phyloP scores from a whole-genome alignment of 1,140 invertebrate species.

The Rhopalosiphum padi region DNA sequence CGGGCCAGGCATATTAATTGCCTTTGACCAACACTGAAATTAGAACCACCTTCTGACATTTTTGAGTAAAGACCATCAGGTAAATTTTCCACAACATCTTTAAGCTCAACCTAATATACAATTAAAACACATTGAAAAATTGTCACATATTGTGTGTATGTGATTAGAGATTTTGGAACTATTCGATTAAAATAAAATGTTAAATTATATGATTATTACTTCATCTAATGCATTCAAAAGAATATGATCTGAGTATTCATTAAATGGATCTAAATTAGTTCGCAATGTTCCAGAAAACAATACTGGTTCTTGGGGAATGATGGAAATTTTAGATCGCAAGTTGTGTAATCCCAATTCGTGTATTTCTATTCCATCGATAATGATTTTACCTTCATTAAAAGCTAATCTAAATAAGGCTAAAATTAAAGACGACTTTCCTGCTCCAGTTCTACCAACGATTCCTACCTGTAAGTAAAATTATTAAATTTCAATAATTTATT shows the following conservation, averaged over 20 bases:
- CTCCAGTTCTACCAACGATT: slow-evolving; percentile 85
- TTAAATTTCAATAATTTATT: slow-evolving; percentile 61
- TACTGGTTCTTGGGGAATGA: slow-evolving; percentile 78
- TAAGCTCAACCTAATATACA: slow-evolving; percentile 60
- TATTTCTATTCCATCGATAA: slow-evolving; percentile 66
- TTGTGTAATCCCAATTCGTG: slow-evolving; percentile 71
- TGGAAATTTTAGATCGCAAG: slow-evolving; percentile 78
- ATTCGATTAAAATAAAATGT: not conserved
- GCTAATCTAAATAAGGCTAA: slow-evolving; percentile 80
- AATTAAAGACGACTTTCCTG: slow-evolving; percentile 90
- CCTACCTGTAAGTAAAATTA: slow-evolving; percentile 67
- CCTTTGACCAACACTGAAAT: slow-evolving; percentile 85
- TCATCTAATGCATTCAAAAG: slow-evolving; percentile 70
- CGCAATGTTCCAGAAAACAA: not conserved
- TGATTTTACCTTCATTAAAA: slow-evolving; percentile 65
- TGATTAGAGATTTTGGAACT: not conserved
- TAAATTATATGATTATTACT: slow-evolving; percentile 60
- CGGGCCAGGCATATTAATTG: slow-evolving; percentile 85
- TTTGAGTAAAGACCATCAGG: slow-evolving; percentile 59
- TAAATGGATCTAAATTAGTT: not conserved
- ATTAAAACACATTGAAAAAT: not conserved
- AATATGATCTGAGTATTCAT: slow-evolving; percentile 65
- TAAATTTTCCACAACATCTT: slow-evolving; percentile 60
- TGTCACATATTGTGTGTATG: not conserved
- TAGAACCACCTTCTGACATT: slow-evolving; percentile 70